Evolutionary conservation across 92 coral and sea anemone genomes (phyloP), one percentile per base, ranked within the genome.

Genomic region (Bergia sp.): DNA sequence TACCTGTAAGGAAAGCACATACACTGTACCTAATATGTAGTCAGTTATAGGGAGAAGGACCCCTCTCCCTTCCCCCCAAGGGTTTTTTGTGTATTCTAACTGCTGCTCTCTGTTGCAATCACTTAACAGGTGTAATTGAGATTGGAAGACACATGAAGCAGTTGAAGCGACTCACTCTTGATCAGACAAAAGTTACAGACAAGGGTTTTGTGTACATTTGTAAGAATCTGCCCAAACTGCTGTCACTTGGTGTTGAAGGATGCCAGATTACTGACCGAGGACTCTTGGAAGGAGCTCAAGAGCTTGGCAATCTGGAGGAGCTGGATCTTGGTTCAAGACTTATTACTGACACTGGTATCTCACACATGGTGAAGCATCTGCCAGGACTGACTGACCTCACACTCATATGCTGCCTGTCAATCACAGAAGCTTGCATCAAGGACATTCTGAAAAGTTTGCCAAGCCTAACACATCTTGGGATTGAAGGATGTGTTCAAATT

Each of bases 321-420:
- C 90, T 96, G 73, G 97, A 96, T 65, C 86, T 96, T 75, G 98
- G 98, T 20, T 96, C 98, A n/a, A 85, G 85, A 74, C 84, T 92
- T 36, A 95, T 95, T 81, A 96, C 98, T 18, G 96, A 96, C 77
- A 86, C 89, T 40, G 98, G 98, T 76, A 85, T 96, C 45, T 58
- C 65, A 67, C 73, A 89, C 79, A 93, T 96, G 49, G 90, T 96
- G 55, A 89, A 90, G 75, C 81, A 96, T 71, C 87, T 95, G 45
- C 86, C 74, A 36, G 98, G 98, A 8, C 88, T 96, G 86, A 95
- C 98, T 3, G 98, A 96, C 88, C 79, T 96, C 86, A 93, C 98
- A 3, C 88, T 96, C 53, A 92, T 90, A n/a, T 88, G 92, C 72
- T 91, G 96, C 80, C 92, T 87, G 67, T 73, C 90, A 41, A 91